These are phyloP conservation scores for Girardinichthys multiradiatus DNA, from an alignment of 2,113 vertebrate genomes.

Conservation along the genomic window DNA sequence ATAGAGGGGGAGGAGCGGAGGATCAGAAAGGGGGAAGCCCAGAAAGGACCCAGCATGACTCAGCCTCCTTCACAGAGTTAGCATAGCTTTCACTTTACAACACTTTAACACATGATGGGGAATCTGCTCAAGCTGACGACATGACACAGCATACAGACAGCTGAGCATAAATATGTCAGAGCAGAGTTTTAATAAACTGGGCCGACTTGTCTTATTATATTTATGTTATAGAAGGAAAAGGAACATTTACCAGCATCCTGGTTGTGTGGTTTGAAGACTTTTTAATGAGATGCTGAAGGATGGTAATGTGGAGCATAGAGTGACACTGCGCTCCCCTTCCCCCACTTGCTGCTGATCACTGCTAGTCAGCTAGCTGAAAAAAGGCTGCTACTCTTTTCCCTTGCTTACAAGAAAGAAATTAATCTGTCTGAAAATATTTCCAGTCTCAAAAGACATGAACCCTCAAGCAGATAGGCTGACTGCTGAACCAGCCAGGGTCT, in stretches of 20 bases:
- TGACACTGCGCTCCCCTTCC: not conserved
- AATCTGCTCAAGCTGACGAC: slow-evolving; percentile 6
- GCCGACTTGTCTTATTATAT: slow-evolving; percentile 10
- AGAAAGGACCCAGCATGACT: slow-evolving; percentile 71
- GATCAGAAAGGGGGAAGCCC: slow-evolving; percentile 69
- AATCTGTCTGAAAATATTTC: too few relatives aligned
- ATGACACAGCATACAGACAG: not conserved
- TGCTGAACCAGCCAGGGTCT: too few relatives aligned
- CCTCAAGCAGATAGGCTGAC: not conserved
- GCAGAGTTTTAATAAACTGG: slow-evolving; percentile 14
- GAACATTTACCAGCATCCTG: not conserved
- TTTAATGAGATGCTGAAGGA: not conserved
- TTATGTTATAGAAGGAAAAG: slow-evolving; percentile 13
- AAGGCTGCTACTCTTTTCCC: not conserved
- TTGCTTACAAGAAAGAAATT: too few relatives aligned
- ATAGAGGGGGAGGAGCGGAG: slow-evolving; percentile 75
- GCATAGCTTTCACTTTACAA: slow-evolving; percentile 43
- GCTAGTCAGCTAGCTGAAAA: not conserved
- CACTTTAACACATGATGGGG: slow-evolving; percentile 21
- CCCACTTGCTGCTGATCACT: not conserved
- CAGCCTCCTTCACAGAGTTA: slow-evolving; percentile 61
- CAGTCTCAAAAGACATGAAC: not conserved
- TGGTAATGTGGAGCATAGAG: not conserved
- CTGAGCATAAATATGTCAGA: slow-evolving; percentile 6
- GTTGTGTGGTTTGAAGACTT: not conserved